Base-by-base conservation (phyloP, 1,140 invertebrate genomes). In the Drosophila elegans region DNA sequence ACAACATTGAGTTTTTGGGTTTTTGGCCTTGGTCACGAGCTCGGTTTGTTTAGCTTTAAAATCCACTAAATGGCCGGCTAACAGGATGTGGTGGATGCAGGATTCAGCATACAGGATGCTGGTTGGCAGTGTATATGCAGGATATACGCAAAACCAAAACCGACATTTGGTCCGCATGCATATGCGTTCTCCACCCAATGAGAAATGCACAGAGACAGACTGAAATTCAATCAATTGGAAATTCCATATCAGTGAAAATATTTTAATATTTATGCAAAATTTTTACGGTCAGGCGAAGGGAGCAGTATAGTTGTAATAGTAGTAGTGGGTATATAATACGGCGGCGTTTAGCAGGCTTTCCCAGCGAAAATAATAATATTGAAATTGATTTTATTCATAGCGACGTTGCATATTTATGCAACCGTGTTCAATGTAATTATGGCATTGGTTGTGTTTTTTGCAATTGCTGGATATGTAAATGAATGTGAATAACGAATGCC, bases 261-360 rank as follows among this genome's bases (percentile, higher is more conserved):
- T 88, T 88, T 88, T 69, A 79, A 89, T 89, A 89, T 88, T 83
- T 83, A 83, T 83, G 80, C 80, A 83, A 83, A 83, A 82, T 69
- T 78, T 82, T 88, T 88, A 79, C 67, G 61, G 56, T 67, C 52
- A 51, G 27, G n/a, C 64, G 29, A 34, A 38, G 25, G 32, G 38
- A 29, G 36, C 6, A 4, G 27, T n/a, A 9, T 5, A 2, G 42
- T 21, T 4, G 42, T 11, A 27, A 27, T 7, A 3, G 27, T 9
- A 13, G 29, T 10, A 3, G 51, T 21, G 3, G 16, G 42, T 16
- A 34, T 34, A 42, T 42, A 13, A 29, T 11, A 16, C 11, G 21
- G 12, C 21, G 29, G 27, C 36, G 64, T 39, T 41, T 57, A 56
- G 64, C 21, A 36, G 63, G 67, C 41, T 53, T 71, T 21, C 64